Evolutionary conservation across 2,888 invertebrate species (phyloP).

Genomic region (Bembecia ichneumoniformis): DNA sequence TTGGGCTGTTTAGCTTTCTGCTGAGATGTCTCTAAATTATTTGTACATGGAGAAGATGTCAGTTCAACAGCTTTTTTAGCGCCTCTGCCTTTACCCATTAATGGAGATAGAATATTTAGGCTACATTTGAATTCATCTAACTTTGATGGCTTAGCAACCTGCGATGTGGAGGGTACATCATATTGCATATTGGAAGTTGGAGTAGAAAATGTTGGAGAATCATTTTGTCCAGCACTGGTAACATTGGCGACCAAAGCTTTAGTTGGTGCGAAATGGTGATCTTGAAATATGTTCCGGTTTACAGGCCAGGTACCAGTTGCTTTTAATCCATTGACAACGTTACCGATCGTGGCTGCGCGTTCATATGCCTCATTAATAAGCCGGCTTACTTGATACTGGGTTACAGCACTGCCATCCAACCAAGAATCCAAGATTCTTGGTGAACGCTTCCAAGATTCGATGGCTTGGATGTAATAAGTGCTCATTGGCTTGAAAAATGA

Average conservation of each 20-base stretch:
- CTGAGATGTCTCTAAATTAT: too few species aligned
- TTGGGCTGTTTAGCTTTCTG: too few species aligned
- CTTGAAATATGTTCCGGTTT: constrained; percentile 3
- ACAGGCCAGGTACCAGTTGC: constrained; percentile 4
- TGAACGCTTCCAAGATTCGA: constrained; percentile 13
- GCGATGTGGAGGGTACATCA: too few species aligned
- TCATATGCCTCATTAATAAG: constrained; percentile 21
- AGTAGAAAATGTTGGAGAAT: not conserved
- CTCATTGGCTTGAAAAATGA: constrained; percentile 18
- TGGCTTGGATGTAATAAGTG: constrained; percentile 10
- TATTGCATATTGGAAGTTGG: too few species aligned
- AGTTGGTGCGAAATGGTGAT: not conserved
- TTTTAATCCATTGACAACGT: constrained; percentile 5
- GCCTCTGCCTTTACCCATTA: too few species aligned
- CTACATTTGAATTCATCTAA: too few species aligned
- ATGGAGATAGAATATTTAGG: too few species aligned
- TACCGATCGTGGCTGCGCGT: constrained; percentile 15
- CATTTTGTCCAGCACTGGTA: too few species aligned
- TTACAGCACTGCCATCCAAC: constrained; percentile 11
- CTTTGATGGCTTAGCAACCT: too few species aligned
- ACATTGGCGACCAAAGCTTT: not conserved
- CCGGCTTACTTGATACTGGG: constrained; percentile 14
- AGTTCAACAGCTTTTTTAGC: too few species aligned
- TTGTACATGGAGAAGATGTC: too few species aligned
- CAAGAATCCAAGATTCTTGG: too few species aligned